These are phyloP conservation scores for Pycnomerus fuliginosus DNA, from an alignment of 2,888 invertebrate genomes.

Conservation along the genomic window DNA sequence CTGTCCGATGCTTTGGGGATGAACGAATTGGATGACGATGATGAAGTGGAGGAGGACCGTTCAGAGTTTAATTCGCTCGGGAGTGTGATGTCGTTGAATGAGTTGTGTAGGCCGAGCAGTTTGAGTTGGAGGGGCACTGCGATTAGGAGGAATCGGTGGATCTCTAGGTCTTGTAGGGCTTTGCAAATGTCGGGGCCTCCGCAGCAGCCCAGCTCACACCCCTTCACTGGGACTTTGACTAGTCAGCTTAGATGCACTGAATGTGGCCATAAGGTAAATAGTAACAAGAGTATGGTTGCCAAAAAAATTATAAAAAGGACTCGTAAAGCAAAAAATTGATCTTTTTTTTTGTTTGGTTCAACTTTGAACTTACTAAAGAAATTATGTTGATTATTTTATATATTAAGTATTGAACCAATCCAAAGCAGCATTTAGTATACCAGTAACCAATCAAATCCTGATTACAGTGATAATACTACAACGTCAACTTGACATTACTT, in stretches of 20 bases:
- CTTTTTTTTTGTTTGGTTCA: no score
- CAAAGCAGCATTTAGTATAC: no score
- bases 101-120: conserved; percentile 48
- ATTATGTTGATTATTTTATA: no score
- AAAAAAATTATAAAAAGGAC: no score
- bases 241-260: conserved; percentile 74
- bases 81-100: conserved; percentile 52
- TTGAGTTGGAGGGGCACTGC: conserved; percentile 45
- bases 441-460: no score
- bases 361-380: no score
- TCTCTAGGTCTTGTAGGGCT: conserved; percentile 56
- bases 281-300: no score
- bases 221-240: conserved; percentile 74
- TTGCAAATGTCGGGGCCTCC: conserved; percentile 56
- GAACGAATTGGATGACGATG: conserved; percentile 48
- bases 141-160: conserved; percentile 48
- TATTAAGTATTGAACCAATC: no score
- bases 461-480: no score
- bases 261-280: conserved; percentile 66
- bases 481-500: no score
- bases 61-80: conserved; percentile 40
- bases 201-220: conserved; percentile 58
- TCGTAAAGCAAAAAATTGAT: no score
- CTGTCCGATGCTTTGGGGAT: conserved; percentile 72
- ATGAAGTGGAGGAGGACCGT: conserved; percentile 43